Conservation (phyloP, 1,140 invertebrate species). For the Camponotus pennsylvanicus region DNA sequence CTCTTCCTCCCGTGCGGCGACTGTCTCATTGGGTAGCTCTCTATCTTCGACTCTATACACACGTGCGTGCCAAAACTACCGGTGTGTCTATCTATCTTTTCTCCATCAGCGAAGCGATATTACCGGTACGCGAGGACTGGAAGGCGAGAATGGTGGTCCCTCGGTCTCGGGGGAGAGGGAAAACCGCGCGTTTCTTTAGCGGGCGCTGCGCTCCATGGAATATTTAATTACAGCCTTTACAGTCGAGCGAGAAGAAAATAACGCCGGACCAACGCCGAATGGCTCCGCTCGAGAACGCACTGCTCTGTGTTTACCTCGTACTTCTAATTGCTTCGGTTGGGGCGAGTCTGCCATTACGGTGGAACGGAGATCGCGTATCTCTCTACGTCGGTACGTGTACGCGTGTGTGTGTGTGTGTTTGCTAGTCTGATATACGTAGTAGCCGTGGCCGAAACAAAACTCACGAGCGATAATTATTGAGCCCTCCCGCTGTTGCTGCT, state of each 20-base stretch:
- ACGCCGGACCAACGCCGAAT: conserved; percentile 74
- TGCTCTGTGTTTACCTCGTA: conserved; percentile 85
- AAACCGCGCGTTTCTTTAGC: conserved; percentile 59
- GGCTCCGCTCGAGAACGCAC: conserved; percentile 71
- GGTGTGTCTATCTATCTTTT: conserved; percentile 71
- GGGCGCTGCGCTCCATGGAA: conserved; percentile 70
- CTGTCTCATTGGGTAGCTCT: conserved; percentile 63
- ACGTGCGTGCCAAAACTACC: conserved; percentile 61
- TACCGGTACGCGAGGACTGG: conserved; percentile 21
- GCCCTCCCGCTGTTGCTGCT: conserved; percentile 51
- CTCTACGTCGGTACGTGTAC: conserved; percentile 58
- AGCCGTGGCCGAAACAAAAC: conserved; percentile 63
- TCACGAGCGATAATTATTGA: conserved; percentile 76
- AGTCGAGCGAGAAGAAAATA: conserved; percentile 79
- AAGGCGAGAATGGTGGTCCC: conserved; percentile 5
- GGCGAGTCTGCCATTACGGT: conserved; percentile 80
- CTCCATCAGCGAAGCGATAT: conserved; percentile 62
- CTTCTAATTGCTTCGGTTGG: conserved; percentile 84
- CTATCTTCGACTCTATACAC: conserved; percentile 37
- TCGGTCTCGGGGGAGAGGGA: conserved; percentile 19
- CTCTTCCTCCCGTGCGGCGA: not conserved
- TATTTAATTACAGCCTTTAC: conserved; percentile 83
- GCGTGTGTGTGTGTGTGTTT: conserved; percentile 7
- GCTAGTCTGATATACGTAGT: conserved; percentile 28
- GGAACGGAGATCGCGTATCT: conserved; percentile 74